Base-by-base conservation (phyloP, 1,140 invertebrate genomes). In the Delia radicum region DNA sequence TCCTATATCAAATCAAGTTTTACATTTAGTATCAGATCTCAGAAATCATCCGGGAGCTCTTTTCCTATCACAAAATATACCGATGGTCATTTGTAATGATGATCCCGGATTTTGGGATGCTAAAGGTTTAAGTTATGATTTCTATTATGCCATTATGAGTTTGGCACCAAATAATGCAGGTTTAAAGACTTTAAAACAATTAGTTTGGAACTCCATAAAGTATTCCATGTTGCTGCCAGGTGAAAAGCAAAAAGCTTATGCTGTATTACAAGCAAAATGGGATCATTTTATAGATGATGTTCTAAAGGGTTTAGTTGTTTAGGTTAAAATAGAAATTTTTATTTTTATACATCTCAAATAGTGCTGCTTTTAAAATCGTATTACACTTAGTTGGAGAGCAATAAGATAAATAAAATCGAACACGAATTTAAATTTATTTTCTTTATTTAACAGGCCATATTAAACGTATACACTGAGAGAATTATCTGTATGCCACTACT, bases 1-100 rank as follows among this genome's bases (percentile, higher is more conserved):
- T 85, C 94, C 95, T 0, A 91, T 96, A 37, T 94, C 92, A 1
- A 93, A 93, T 82, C 89, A 94, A 89, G 90, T 94, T 0, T 82
- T 97, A n/a, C 90, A 89, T 74, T 83, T 96, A 8, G 91, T 95
- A 0, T 86, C 88, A 33, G 94, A 96, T 81, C 79, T 94, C 0
- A 87, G 94, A 21, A 96, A 96, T 84, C 95, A 97, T 88, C 94
- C 95, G 0, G 91, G 90, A 0, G 89, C 90, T 13, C 78, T 84
- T 13, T 88, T 94, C 10, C 87, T 96, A 48, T 89, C 93, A 0
- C 88, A 89, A 12, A 87, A 89, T 28, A 81, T 89, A 73, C 90
- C 91, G 0, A 84, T 92, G 2, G 89, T 91, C 7, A 88, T 94
- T 29, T 91, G 91, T 7, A 89, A 89, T 72, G 93, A 94, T 82